phyloP scores from a whole-genome alignment of 2,113 vertebrate species.

The Girardinichthys multiradiatus region DNA sequence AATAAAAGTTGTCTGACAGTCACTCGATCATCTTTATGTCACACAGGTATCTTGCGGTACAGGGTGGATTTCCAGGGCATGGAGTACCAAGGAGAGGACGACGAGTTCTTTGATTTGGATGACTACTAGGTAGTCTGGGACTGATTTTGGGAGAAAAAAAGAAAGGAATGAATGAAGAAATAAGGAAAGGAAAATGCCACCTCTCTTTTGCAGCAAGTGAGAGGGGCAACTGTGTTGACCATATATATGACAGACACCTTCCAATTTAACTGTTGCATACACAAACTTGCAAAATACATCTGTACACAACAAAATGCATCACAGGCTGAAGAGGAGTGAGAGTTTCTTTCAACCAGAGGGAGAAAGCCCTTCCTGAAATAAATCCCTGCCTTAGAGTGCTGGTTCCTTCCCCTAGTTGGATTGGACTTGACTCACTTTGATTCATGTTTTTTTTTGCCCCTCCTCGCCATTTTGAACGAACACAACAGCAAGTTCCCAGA shows the following conservation, averaged over 20 bases:
- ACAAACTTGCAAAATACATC: constrained; percentile 71
- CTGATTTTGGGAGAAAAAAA: constrained; percentile 78
- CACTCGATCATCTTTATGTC: constrained; percentile 34
- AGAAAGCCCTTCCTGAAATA: constrained; percentile 78
- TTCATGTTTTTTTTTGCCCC: constrained; percentile 42
- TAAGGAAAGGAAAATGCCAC: constrained; percentile 76
- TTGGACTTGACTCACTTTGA: constrained; percentile 88
- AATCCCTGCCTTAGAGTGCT: constrained; percentile 97
- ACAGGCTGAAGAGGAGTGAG: constrained; percentile 77
- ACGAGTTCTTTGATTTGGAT: constrained; percentile 99
- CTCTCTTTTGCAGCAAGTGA: constrained; percentile 78
- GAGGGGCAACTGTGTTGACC: constrained; percentile 75
- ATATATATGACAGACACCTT: constrained; percentile 75
- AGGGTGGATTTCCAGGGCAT: constrained; percentile 99
- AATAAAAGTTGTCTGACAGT: constrained; percentile 11
- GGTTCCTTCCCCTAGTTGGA: constrained; percentile 94
- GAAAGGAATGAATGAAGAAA: constrained; percentile 74
- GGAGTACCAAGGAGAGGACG: constrained; percentile 98
- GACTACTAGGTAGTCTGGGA: constrained; percentile 99
- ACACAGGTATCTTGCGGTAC: constrained; percentile 96
- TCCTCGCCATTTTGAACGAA: constrained; percentile 87
- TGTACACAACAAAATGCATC: constrained; percentile 69
- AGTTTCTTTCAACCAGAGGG: constrained; percentile 77
- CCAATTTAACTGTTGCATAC: constrained; percentile 74
- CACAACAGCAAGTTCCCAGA: constrained; percentile 86